Base-by-base conservation (phyloP, 2,113 vertebrate species). In the Oncorhynchus gorbuscha region DNA sequence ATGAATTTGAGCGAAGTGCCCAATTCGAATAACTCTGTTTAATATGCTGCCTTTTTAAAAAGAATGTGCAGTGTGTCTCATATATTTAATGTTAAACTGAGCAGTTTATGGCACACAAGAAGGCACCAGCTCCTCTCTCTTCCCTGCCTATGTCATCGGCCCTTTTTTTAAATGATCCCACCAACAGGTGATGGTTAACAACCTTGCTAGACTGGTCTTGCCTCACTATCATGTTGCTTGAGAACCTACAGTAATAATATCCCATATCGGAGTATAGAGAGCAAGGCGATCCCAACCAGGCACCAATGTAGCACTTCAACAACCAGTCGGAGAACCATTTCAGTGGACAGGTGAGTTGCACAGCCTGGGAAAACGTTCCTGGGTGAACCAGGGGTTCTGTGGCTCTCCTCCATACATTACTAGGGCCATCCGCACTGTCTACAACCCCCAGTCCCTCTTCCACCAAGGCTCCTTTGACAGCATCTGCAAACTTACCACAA, bases 331-430 rank as follows among this genome's bases (percentile, higher is more conserved):
- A 92, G 30, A 94, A 84, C 69, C 91, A 85, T 80, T 91, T 95
- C 70, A 87, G 61, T 13, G 87, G 84, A 18, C 82, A 91, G 2
- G 94, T 14, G 95, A 98, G 81, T 66, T 95, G 86, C 90, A 94
- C 30, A 86, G 79, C 22, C 28, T 94, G 76, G 92, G 88, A 13
- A 94, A 89, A 2, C 89, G 91, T 55, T 94, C 93, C 32, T 97
- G 97, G 97, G 96, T 97, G 79, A 98, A 99, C 81, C 95, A 94
- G 2, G 94, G 88, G 69, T 99, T 94, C 86, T 94, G 91, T 3
- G 90, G 90, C 3, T 92, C 95, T n/a, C 92, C 83, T 86, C 92
- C 74, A 75, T 91, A 80, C 1, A 76, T 91, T 2, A 91, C 90
- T 0, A 89, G 85, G 75, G 93, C 84, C 58, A 92, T 98, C 90